These are phyloP conservation scores for Conomelus anceps DNA, from an alignment of 2,888 invertebrate genomes.

Conservation along the genomic window DNA sequence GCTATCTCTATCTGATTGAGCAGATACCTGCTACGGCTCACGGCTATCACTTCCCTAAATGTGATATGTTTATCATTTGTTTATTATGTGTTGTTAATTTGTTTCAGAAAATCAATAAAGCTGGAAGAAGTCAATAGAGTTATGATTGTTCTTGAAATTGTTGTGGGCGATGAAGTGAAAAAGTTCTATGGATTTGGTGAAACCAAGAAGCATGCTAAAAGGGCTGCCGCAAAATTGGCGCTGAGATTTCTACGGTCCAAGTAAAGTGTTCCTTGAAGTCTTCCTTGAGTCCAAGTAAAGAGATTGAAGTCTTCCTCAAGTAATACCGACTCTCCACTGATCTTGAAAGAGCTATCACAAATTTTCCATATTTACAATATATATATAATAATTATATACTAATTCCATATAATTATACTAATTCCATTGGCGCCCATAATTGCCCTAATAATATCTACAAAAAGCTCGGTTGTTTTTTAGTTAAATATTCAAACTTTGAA, in stretches of 20 bases:
- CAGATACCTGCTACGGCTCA: no score
- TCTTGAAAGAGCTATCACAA: background rate
- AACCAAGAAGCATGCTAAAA: constrained; percentile 64
- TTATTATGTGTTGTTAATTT: constrained; percentile 12
- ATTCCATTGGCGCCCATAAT: no score
- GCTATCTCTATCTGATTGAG: no score
- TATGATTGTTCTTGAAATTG: constrained; percentile 33
- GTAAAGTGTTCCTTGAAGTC: background rate
- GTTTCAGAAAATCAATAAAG: constrained; percentile 36
- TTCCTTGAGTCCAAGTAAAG: no score
- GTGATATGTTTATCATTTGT: background rate
- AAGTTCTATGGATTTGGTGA: constrained; percentile 62
- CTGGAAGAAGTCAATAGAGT: constrained; percentile 31
- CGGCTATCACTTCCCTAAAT: background rate
- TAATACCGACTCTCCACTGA: no score
- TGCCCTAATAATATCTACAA: no score
- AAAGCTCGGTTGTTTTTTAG: no score
- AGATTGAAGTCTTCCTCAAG: no score
- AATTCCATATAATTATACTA: no score
- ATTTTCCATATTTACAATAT: background rate
- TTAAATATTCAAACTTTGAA: no score
- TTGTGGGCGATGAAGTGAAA: constrained; percentile 40
- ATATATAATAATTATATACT: no score
- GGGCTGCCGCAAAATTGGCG: constrained; percentile 73
- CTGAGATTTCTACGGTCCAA: constrained; percentile 39